Conservation (phyloP, 2,113 vertebrate species). For the Mobula birostris region DNA sequence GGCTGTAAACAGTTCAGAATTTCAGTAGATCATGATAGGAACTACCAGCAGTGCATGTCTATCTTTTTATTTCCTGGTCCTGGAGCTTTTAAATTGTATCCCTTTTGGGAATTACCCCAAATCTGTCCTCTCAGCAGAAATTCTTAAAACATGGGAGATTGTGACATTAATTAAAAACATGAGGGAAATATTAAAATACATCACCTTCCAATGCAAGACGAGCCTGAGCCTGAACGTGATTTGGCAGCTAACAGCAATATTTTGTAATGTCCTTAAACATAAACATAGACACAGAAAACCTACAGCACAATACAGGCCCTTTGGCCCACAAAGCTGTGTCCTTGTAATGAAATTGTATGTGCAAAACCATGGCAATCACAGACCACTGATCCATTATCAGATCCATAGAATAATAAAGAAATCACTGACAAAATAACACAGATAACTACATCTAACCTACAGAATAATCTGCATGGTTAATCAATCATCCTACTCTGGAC, state of each 20-base stretch:
- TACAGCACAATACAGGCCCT: no score
- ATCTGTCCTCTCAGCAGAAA: background rate
- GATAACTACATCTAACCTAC: background rate
- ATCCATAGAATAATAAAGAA: background rate
- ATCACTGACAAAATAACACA: background rate
- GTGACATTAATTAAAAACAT: background rate
- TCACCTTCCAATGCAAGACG: background rate
- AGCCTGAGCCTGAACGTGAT: background rate
- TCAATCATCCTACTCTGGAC: no score
- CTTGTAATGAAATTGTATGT: background rate
- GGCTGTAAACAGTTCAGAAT: background rate
- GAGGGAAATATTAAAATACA: background rate
- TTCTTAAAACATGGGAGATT: background rate
- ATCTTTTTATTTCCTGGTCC: background rate
- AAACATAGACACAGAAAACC: no score
- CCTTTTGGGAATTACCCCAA: background rate
- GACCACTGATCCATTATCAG: background rate
- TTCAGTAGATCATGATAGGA: background rate
- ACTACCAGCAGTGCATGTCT: background rate
- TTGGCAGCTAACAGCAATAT: background rate
- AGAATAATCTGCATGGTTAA: background rate
- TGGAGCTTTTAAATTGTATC: background rate
- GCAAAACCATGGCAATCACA: background rate
- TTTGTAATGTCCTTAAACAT: background rate
- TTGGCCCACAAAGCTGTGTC: no score